Percentiles rank a stretch among this genome's conserved stretches.
Evolutionary conservation across 1,140 invertebrate species (phyloP).

Genomic region (Drosophila littoralis): DNA sequence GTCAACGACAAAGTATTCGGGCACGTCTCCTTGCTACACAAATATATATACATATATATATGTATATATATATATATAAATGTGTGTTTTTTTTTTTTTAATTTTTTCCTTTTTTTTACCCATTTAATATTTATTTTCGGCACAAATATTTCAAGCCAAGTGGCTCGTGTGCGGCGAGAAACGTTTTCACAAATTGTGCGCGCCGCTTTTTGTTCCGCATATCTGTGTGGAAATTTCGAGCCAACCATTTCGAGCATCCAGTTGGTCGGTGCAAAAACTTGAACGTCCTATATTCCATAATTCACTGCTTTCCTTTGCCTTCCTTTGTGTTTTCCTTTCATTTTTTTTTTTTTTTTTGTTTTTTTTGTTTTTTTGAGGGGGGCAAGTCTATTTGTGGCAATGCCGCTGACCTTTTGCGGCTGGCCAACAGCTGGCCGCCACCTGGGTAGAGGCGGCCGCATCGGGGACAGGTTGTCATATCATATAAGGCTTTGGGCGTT

Average conservation of each 20-base stretch:
- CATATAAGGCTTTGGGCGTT: neutral
- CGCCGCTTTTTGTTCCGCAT: conserved; percentile 32
- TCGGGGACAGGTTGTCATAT: conserved; percentile 4
- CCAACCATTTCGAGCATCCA: conserved; percentile 23
- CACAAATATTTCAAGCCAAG: conserved; percentile 49
- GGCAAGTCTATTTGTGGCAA: conserved; percentile 29
- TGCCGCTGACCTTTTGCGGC: conserved; percentile 41
- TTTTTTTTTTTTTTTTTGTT: neutral
- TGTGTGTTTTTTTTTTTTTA: conserved; percentile 12
- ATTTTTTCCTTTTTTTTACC: conserved; percentile 21
- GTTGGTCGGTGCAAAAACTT: conserved; percentile 14
- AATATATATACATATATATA: too few species aligned
- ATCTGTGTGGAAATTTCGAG: conserved; percentile 24
- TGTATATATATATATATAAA: neutral
- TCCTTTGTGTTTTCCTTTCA: conserved; percentile 9
- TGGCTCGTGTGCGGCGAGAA: conserved; percentile 38
- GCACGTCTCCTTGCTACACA: conserved; percentile 3
- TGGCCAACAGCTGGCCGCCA: neutral
- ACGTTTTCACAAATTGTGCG: conserved; percentile 28
- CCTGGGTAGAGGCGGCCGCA: neutral
- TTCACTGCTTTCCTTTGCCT: conserved; percentile 27
- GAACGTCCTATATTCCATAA: conserved; percentile 35
- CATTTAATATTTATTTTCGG: conserved; percentile 53
- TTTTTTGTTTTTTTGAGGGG: neutral
- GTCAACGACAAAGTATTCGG: conserved; percentile 54